Evolutionary conservation across 2,113 vertebrate genomes (phyloP), one percentile per base, ranked within the genome.

Genomic region (Labrus mixtus): DNA sequence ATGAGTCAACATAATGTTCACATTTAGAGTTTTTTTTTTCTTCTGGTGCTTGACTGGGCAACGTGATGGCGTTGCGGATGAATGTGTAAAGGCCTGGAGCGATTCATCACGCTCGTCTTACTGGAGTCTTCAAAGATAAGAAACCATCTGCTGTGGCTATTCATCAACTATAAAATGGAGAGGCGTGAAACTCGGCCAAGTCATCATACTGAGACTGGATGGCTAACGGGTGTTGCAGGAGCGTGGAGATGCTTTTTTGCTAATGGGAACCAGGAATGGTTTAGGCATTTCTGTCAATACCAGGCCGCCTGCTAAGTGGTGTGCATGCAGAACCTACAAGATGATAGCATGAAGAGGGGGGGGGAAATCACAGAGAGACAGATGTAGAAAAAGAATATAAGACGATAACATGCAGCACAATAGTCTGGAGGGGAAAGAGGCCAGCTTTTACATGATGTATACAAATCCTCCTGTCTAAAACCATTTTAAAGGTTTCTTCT

Each of bases 61-160:
- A 71, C 9, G 25, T 73, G 86, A 61, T 64, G 82, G 51, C 3
- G 23, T 53, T 33, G 56, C 10, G 59, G 33, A 72, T 68, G 68
- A 41, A 71, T 68, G 91, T 67, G 50, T 39, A 90, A 33, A 91
- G 95, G 95, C 93, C 94, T 88, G 92, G 92, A 94, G 90, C 89
- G 87, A 97, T 97, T 97, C 91, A 96, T 96, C 96, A 97, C 95
- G 94, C 96, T 95, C 93, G 62, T 96, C 95, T 87, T 88, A 67
- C 94, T 93, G 95, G 93, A 94, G 90, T 95, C 95, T 97, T 97
- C 96, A 98, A 97, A 97, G 96, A 95, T 94, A 94, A 95, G 91
- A 83, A 93, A 92, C 93, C 96, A 97, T 97, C 96, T 98, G 97
- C 94, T 96, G 91, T 90, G 91, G 94, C 95, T 94, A 96, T 98